Percentiles rank a stretch among this genome's conserved stretches.
Evolutionary conservation across 2,113 vertebrate species (phyloP).

Genomic region (Gymnarchus niloticus): DNA sequence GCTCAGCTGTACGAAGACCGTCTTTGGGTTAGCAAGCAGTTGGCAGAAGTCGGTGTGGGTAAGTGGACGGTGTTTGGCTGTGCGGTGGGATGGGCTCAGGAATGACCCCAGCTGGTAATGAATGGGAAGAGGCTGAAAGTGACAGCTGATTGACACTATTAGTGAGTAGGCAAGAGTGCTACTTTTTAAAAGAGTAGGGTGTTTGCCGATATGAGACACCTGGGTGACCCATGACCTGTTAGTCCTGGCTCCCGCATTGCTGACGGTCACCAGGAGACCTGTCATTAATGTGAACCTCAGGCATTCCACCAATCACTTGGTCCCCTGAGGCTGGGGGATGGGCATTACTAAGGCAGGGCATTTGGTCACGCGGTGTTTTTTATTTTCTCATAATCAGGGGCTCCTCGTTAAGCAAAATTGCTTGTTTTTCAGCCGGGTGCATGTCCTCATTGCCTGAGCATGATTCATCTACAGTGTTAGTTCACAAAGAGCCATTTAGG

Average conservation of each 20-base stretch:
- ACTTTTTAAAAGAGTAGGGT: conserved; percentile 28
- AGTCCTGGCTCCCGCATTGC: conserved; percentile 54
- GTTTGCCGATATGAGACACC: conserved; percentile 45
- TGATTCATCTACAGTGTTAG: neutral
- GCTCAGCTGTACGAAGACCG: neutral
- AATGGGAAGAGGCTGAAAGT: conserved; percentile 53
- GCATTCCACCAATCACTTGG: conserved; percentile 54
- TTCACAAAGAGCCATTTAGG: neutral
- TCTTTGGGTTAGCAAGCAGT: neutral
- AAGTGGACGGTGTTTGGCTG: conserved; percentile 34
- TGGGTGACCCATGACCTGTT: conserved; percentile 56
- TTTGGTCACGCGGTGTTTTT: too few species aligned
- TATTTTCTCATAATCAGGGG: too few species aligned
- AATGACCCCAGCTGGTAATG: conserved; percentile 59
- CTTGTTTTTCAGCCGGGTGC: neutral
- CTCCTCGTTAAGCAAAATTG: neutral
- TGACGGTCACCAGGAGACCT: conserved; percentile 46
- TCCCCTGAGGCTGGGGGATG: neutral
- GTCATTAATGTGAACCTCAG: conserved; percentile 46
- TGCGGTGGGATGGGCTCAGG: conserved; percentile 39
- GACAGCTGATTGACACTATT: conserved; percentile 42
- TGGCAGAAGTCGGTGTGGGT: conserved; percentile 22
- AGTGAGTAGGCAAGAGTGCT: conserved; percentile 28
- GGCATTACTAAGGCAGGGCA: neutral
- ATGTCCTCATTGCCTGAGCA: neutral